Percentiles rank a stretch among this genome's conserved stretches.
Evolutionary conservation across 2,797 vertebrate genomes (phyloP).

Genomic region (Tokudaia muenninki): DNA sequence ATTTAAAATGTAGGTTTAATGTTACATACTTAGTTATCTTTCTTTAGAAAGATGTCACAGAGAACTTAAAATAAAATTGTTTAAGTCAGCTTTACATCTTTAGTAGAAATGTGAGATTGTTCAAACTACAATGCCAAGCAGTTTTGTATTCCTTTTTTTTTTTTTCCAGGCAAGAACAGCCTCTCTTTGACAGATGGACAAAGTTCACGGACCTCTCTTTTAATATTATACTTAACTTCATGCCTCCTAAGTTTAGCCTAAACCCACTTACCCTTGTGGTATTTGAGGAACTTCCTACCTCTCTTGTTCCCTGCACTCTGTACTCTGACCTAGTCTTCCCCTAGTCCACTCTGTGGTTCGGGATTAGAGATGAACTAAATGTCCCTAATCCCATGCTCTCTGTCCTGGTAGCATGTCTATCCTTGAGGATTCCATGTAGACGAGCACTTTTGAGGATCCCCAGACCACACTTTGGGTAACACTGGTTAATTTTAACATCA

Average conservation of each 20-base stretch:
- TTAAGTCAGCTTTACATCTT: slow-evolving; percentile 43
- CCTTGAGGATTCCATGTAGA: slow-evolving; percentile 72
- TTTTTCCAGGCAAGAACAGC: slow-evolving; percentile 72
- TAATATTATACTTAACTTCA: slow-evolving; percentile 64
- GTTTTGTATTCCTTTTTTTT: slow-evolving; percentile 67
- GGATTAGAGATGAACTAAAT: background rate
- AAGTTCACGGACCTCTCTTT: slow-evolving; percentile 63
- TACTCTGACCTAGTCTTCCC: background rate
- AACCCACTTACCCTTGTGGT: background rate
- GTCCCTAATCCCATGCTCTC: background rate
- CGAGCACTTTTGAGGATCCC: slow-evolving; percentile 67
- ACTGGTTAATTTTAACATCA: slow-evolving; percentile 57
- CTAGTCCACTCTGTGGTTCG: background rate
- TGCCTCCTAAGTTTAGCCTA: slow-evolving; percentile 64
- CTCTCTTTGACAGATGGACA: slow-evolving; percentile 79
- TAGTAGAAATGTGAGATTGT: slow-evolving; percentile 63
- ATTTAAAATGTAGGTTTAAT: slow-evolving; percentile 66
- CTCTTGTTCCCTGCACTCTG: background rate
- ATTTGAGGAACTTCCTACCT: background rate
- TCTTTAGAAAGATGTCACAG: slow-evolving; percentile 54
- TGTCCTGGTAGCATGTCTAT: slow-evolving; percentile 23
- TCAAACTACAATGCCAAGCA: slow-evolving; percentile 67
- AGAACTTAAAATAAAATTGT: slow-evolving; percentile 69
- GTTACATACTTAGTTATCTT: slow-evolving; percentile 53
- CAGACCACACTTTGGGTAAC: slow-evolving; percentile 79